Evolutionary conservation across 2,797 vertebrate genomes (phyloP).

Genomic region (Eutrigla gurnardus): DNA sequence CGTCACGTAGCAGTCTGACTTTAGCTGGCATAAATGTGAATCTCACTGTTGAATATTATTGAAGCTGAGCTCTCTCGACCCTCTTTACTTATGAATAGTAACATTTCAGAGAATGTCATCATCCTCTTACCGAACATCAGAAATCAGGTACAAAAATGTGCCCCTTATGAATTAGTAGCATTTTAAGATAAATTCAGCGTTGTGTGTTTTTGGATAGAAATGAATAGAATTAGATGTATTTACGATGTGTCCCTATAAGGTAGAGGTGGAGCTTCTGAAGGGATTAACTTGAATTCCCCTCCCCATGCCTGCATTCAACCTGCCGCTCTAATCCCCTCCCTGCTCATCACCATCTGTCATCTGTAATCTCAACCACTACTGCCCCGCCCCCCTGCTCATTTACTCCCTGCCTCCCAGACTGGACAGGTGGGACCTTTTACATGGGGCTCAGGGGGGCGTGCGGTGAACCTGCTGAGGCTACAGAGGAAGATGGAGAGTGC

Average conservation of each 20-base stretch:
- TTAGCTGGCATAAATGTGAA: slow-evolving; percentile 44
- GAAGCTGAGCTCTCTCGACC: slow-evolving; percentile 48
- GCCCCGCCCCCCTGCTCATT: slow-evolving; percentile 14
- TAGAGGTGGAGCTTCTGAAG: slow-evolving; percentile 24
- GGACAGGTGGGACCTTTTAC: slow-evolving; percentile 24
- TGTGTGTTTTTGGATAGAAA: slow-evolving; percentile 14
- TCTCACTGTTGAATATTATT: slow-evolving; percentile 50
- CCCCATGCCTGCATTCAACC: slow-evolving; percentile 40
- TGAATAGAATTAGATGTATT: slow-evolving; percentile 18
- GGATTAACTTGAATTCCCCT: slow-evolving; percentile 58
- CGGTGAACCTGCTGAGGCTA: slow-evolving; percentile 30
- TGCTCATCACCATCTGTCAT: slow-evolving; percentile 68
- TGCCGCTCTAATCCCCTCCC: slow-evolving; percentile 65
- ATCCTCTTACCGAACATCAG: slow-evolving; percentile 54
- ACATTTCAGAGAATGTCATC: slow-evolving; percentile 74
- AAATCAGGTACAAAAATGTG: slow-evolving; percentile 44
- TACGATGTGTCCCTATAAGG: slow-evolving; percentile 10
- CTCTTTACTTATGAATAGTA: slow-evolving; percentile 61
- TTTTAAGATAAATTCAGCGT: slow-evolving; percentile 19
- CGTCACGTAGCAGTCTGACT: slow-evolving; percentile 39
- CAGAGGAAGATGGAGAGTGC: slow-evolving; percentile 21
- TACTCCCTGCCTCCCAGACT: slow-evolving; percentile 15
- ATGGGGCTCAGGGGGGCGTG: background rate
- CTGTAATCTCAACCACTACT: slow-evolving; percentile 47
- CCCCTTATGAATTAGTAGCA: slow-evolving; percentile 7